These are phyloP conservation scores for Papilio gigon DNA, from an alignment of 2,888 invertebrate species.

Conservation along the genomic window DNA sequence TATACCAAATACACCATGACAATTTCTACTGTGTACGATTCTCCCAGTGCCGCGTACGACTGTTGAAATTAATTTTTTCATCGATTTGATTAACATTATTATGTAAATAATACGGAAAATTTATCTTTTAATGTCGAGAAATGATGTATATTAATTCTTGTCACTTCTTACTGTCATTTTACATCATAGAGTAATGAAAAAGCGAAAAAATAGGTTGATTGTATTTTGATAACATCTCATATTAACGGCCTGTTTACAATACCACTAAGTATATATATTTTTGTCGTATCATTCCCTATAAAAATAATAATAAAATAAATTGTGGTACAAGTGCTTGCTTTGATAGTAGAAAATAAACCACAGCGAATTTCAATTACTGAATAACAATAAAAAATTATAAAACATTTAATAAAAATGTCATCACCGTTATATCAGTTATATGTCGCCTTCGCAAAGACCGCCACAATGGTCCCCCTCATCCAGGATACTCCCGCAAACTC, in stretches of 20 bases:
- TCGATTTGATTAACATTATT: slow-evolving; percentile 33
- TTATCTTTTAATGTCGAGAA: slow-evolving; percentile 1
- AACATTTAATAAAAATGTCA: too few species aligned
- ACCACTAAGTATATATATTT: too few species aligned
- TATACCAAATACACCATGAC: slow-evolving; percentile 68
- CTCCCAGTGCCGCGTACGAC: slow-evolving; percentile 31
- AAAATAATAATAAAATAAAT: too few species aligned
- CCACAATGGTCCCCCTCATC: too few species aligned
- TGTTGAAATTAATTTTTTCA: slow-evolving; percentile 25
- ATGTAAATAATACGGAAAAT: slow-evolving; percentile 1
- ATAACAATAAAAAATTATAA: too few species aligned
- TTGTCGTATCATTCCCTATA: too few species aligned
- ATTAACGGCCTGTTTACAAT: background rate
- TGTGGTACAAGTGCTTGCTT: too few species aligned
- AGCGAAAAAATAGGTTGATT: background rate
- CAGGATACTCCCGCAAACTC: too few species aligned
- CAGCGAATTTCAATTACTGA: too few species aligned
- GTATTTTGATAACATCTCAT: background rate
- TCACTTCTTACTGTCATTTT: background rate
- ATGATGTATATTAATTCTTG: slow-evolving; percentile 1
- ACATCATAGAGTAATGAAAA: slow-evolving; percentile 4
- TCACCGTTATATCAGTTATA: too few species aligned
- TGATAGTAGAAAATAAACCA: too few species aligned
- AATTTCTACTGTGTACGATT: slow-evolving; percentile 50
- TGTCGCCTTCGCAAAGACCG: too few species aligned